phyloP scores from a whole-genome alignment of 2,888 invertebrate species.

The Caenorhabditis sp. region DNA sequence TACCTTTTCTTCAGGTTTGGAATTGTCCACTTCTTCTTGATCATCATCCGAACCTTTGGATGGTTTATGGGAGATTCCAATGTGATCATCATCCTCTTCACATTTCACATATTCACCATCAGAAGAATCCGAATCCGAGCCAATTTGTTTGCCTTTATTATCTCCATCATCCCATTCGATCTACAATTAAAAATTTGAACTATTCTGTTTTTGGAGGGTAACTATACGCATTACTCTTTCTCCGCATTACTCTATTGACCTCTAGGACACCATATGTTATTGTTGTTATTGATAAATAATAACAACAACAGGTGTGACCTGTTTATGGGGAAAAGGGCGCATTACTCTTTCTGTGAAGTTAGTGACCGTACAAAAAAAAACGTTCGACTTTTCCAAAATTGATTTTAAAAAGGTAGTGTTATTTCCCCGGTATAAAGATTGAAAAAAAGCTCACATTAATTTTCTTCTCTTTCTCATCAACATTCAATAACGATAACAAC shows the following conservation, averaged over 20 bases:
- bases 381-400: too few species aligned
- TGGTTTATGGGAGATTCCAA: conserved; percentile 17
- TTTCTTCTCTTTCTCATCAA: conserved; percentile 26
- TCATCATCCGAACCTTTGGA: conserved; percentile 11
- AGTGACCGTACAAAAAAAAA: too few species aligned
- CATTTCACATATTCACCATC: conserved; percentile 36
- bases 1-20: conserved; percentile 25
- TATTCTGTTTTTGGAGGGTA: too few species aligned
- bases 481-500: conserved; percentile 38
- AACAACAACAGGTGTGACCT: too few species aligned
- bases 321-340: too few species aligned
- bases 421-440: too few species aligned
- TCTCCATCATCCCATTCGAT: conserved; percentile 5
- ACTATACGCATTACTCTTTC: too few species aligned
- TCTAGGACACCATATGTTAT: too few species aligned
- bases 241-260: too few species aligned
- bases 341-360: too few species aligned
- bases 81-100: conserved; percentile 41
- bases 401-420: too few species aligned
- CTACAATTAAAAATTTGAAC: background rate
- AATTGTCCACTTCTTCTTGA: conserved; percentile 28
- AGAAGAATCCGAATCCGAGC: conserved; percentile 23
- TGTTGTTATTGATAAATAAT: too few species aligned
- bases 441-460: conserved; percentile 8
- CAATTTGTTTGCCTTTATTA: conserved; percentile 3